phyloP scores from a whole-genome alignment of 2,797 vertebrate species.

The Artibeus jamaicensis region DNA sequence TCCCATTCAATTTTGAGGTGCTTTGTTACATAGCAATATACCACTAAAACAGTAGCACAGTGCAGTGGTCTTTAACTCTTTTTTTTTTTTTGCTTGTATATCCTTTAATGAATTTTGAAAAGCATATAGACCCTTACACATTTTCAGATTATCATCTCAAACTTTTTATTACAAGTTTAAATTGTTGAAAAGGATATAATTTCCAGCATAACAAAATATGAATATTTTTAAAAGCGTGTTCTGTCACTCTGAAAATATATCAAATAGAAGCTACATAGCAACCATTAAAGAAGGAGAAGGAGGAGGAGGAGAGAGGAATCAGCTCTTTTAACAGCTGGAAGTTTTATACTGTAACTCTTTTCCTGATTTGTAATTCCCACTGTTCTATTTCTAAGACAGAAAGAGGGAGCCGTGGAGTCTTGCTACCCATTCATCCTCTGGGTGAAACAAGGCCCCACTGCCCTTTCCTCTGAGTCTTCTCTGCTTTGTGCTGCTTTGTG shows the following conservation, averaged over 20 bases:
- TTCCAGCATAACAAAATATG: background rate
- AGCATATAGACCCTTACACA: background rate
- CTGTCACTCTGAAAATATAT: background rate
- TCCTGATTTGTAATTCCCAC: background rate
- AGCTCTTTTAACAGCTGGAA: background rate
- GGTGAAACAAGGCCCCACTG: background rate
- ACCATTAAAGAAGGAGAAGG: background rate
- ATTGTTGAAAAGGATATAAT: background rate
- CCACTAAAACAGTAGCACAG: background rate
- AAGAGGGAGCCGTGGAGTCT: background rate
- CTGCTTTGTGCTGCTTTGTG: background rate
- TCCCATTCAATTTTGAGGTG: background rate
- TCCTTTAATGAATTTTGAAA: background rate
- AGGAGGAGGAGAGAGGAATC: background rate
- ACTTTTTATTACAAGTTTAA: background rate
- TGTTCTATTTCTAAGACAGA: background rate
- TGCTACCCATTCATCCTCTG: background rate
- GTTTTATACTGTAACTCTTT: background rate
- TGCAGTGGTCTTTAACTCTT: background rate
- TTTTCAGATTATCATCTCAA: slow-evolving; percentile 5
- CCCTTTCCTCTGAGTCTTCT: background rate
- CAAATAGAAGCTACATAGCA: background rate
- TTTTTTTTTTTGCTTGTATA: background rate
- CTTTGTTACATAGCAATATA: background rate
- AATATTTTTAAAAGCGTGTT: background rate